Conservation (phyloP, 2,797 vertebrate genomes). For the Heterohyrax brucei region DNA sequence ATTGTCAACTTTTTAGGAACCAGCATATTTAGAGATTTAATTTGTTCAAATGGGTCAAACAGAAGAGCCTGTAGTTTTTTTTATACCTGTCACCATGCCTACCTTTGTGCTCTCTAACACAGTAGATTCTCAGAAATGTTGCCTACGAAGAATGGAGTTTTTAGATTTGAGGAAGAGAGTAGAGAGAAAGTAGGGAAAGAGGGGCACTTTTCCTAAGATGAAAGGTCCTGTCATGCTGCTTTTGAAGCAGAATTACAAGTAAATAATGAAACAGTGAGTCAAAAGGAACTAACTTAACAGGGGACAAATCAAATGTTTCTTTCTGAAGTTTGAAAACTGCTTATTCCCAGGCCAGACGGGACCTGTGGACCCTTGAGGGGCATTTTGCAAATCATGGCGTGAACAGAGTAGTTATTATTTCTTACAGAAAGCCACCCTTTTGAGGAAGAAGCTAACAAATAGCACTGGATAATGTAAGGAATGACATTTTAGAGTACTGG, state of each 20-base stretch:
- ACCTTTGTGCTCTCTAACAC: rapidly evolving
- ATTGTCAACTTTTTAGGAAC: background rate
- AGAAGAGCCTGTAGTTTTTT: background rate
- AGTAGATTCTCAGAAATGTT: rapidly evolving
- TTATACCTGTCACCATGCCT: too few species aligned
- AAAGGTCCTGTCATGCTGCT: rapidly evolving
- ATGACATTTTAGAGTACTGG: background rate
- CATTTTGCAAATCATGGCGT: rapidly evolving
- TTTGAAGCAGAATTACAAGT: background rate
- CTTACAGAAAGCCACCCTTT: rapidly evolving
- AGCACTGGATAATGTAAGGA: background rate
- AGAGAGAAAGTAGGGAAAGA: rapidly evolving
- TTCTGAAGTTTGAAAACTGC: background rate
- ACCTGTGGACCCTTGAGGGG: background rate
- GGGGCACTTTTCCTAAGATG: rapidly evolving
- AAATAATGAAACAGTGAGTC: rapidly evolving
- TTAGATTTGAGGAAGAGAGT: rapidly evolving
- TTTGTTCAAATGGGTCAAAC: rapidly evolving
- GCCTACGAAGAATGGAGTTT: rapidly evolving
- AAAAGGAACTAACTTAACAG: rapidly evolving
- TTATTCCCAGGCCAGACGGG: background rate
- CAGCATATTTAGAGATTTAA: background rate
- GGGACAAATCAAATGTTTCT: rapidly evolving
- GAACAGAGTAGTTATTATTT: background rate
- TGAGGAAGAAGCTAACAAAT: rapidly evolving